These are phyloP conservation scores for Zosterops lateralis DNA, from an alignment of 2,113 vertebrate genomes.

Conservation along the genomic window DNA sequence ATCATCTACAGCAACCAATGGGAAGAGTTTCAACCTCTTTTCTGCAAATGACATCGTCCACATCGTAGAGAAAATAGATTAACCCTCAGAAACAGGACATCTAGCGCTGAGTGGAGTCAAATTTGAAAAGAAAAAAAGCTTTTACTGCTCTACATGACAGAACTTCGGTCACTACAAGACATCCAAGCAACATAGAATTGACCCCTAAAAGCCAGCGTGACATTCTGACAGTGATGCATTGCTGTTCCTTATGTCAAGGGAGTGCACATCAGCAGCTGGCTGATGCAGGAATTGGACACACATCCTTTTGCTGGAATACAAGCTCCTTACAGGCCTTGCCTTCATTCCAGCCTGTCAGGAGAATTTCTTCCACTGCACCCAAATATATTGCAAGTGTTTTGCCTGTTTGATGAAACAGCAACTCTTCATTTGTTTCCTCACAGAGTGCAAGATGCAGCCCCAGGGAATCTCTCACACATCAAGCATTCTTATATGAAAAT, in stretches of 20 bases:
- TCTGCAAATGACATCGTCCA: neutral
- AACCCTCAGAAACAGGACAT: neutral
- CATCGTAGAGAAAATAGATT: neutral
- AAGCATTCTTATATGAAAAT: neutral
- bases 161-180: neutral
- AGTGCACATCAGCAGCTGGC: conserved; percentile 50
- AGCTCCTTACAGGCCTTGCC: neutral
- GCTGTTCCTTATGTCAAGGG: conserved; percentile 20
- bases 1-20: neutral
- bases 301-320: neutral
- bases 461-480: neutral
- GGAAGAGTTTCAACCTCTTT: neutral
- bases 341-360: conserved; percentile 32
- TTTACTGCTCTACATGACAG: neutral
- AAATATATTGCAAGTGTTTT: neutral
- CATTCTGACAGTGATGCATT: conserved; percentile 43
- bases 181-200: neutral
- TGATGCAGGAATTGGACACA: conserved; percentile 37
- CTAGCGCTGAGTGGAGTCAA: neutral
- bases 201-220: conserved; percentile 7
- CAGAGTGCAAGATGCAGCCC: neutral
- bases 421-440: neutral
- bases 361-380: conserved; percentile 29
- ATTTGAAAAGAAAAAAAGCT: no score
- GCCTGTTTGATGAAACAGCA: neutral